phyloP scores from a whole-genome alignment of 2,113 vertebrate species.

The Pantherophis guttatus region DNA sequence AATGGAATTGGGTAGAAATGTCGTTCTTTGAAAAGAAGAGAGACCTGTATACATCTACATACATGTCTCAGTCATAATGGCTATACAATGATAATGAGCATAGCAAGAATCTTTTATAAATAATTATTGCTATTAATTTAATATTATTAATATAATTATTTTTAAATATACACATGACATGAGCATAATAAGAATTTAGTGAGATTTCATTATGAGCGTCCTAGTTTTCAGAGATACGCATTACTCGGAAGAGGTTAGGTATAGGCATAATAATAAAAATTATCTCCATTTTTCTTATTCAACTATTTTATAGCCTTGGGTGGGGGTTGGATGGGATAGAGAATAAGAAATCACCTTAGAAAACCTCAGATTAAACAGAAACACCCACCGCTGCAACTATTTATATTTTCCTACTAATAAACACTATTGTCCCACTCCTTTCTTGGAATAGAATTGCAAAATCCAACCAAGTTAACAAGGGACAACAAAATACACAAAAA shows the following conservation, averaged over 20 bases:
- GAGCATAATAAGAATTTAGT: background rate
- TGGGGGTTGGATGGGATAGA: background rate
- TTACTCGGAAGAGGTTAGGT: background rate
- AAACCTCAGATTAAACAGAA: background rate
- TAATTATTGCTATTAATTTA: background rate
- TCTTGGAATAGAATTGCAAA: conserved; percentile 21
- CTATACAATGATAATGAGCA: background rate
- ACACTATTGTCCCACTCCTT: background rate
- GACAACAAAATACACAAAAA: background rate
- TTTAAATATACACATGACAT: background rate
- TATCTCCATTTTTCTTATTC: background rate
- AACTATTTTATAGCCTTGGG: background rate
- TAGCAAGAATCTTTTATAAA: background rate
- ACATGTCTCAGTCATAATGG: background rate
- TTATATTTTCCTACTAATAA: background rate
- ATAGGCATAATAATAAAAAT: background rate
- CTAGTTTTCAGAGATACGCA: background rate
- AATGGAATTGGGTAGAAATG: background rate
- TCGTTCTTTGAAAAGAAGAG: background rate
- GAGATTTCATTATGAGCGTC: background rate
- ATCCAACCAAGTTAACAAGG: conserved; percentile 18
- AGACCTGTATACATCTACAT: background rate
- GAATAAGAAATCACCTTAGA: background rate
- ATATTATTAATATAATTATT: background rate
- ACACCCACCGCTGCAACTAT: background rate